Base-by-base conservation (phyloP, 2,113 vertebrate species). In the Gallinago undulata region DNA sequence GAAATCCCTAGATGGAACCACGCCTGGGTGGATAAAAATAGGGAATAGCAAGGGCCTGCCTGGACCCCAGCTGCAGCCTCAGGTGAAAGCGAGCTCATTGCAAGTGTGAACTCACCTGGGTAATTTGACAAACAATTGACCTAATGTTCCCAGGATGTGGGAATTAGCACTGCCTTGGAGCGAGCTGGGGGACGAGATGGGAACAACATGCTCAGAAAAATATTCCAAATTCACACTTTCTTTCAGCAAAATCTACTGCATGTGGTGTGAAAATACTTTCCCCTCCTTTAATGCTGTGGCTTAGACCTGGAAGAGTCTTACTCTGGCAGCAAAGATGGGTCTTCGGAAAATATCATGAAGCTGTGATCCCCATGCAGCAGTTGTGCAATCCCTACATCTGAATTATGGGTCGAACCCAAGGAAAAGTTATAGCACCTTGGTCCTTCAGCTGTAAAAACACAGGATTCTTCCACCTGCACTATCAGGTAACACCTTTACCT, bases 281-380 rank as follows among this genome's bases (percentile, higher is more conserved):
- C 9, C 11, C 7, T 48, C 25, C 37, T 35, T 70, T 63, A 39
- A 56, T 45, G 6, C 28, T n/a, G 33, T 47, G 56, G 30, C 30
- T 18, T 8, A 45, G 48, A 16, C 33, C 43, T 91, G 37, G 41
- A 35, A 62, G 19, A 78, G 4, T 8, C 24, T 74, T 28, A 1
- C 9, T 72, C 31, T 33, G 27, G 59, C 3, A 35, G 19, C 55
- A 81, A 9, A 48, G 77, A 55, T 41, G n/a, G 43, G 24, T 60
- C 22, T 81, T 10, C 31, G 79, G 68, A 53, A 66, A 48, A 43
- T 8, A 24, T 2, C 63, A 18, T 2, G 11, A 69, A 93, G 30
- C 30, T 3, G 0, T 8, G 28, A 18, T 70, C 43, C 45, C 6
- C 43, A 1, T 0, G 1, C 7, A 43, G n/a, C 14, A 19, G 23